A percentile compares a stretch with the other conserved stretches of the same genome.
Conservation (phyloP, 2,888 invertebrate genomes). For the Pristionchus maxplancki region DNA sequence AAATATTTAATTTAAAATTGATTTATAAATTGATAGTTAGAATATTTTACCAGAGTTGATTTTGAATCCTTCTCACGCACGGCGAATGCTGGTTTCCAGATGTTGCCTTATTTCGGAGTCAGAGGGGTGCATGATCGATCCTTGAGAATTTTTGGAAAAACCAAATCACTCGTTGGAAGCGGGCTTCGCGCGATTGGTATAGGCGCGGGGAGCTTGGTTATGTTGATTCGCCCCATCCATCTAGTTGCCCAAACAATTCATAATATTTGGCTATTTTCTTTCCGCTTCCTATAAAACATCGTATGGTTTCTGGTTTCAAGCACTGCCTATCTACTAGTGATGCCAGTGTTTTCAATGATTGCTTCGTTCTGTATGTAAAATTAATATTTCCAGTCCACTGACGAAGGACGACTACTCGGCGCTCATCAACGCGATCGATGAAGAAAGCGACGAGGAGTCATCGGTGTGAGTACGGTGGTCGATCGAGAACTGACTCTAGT, state of each 20-base stretch:
- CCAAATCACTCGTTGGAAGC: neutral
- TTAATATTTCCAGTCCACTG: slow-evolving; percentile 11
- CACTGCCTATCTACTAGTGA: too few relatives aligned
- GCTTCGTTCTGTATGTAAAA: neutral
- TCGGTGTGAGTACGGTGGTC: slow-evolving; percentile 37
- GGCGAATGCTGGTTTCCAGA: neutral
- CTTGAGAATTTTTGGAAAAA: neutral
- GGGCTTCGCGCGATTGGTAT: neutral
- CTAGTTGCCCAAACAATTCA: neutral
- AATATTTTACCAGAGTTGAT: neutral
- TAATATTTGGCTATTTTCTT: too few relatives aligned
- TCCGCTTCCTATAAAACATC: too few relatives aligned
- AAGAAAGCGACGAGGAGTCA: slow-evolving; percentile 45
- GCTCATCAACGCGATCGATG: slow-evolving; percentile 48
- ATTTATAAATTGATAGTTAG: neutral
- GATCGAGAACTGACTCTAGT: slow-evolving; percentile 12
- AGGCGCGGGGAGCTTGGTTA: neutral
- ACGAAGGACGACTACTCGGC: slow-evolving; percentile 51
- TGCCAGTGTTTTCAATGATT: too few relatives aligned
- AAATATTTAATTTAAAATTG: too few relatives aligned
- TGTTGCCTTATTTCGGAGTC: neutral
- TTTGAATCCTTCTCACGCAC: neutral
- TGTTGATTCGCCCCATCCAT: neutral
- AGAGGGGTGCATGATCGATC: neutral
- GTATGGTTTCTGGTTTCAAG: too few relatives aligned